A percentile compares a stretch with the other conserved stretches of the same genome.
Evolutionary conservation across 2,888 invertebrate species (phyloP).

Genomic region (Lathronympha strigana): DNA sequence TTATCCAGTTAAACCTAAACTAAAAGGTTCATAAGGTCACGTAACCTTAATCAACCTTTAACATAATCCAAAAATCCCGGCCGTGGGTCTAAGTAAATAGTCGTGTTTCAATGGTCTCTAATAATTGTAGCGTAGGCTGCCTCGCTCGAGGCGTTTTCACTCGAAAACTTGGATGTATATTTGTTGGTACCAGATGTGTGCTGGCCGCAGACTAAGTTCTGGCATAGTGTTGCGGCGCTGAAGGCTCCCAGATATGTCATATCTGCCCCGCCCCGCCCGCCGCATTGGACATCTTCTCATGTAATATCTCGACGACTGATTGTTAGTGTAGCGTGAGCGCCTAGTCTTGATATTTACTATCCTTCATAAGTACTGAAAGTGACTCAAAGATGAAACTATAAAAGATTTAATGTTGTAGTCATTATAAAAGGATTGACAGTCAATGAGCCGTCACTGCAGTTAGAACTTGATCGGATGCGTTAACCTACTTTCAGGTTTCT

Average conservation of each 20-base stretch:
- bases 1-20: constrained; percentile 20
- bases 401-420: not conserved
- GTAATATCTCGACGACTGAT: constrained; percentile 67
- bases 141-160: constrained; percentile 69
- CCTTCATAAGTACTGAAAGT: not conserved
- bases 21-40: constrained; percentile 31
- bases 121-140: constrained; percentile 72
- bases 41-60: constrained; percentile 31
- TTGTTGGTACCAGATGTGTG: constrained; percentile 63
- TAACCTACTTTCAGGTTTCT: not conserved
- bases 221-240: constrained; percentile 73
- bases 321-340: constrained; percentile 54
- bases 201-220: constrained; percentile 80
- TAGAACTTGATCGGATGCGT: not conserved
- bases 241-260: constrained; percentile 81
- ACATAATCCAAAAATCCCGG: constrained; percentile 47
- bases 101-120: constrained; percentile 76
- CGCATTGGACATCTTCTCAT: constrained; percentile 69
- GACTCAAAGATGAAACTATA: not conserved
- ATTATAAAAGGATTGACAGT: not conserved
- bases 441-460: not conserved
- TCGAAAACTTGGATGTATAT: constrained; percentile 61
- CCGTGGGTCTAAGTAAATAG: constrained; percentile 75
- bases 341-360: constrained; percentile 51
- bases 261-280: constrained; percentile 58